Base-by-base conservation (phyloP, 2,888 invertebrate genomes). In the Carcina quercana region DNA sequence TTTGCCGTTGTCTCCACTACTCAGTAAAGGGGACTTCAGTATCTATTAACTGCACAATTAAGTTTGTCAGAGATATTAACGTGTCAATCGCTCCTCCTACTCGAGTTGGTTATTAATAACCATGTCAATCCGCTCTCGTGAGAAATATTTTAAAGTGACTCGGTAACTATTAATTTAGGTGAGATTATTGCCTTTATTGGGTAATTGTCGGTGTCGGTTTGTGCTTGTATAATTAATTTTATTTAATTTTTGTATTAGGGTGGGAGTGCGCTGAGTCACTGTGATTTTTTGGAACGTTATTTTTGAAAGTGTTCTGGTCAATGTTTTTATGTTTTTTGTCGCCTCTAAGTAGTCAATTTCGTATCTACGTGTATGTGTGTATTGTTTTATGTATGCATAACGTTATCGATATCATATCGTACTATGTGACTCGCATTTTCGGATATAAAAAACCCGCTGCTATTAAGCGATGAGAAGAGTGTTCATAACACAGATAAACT, bases 1-100 rank as follows among this genome's bases (percentile, higher is more conserved):
- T 38, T 22, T 37, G 20, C 26, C 1, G 3, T 3, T 19, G 5
- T 1, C 12, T 12, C 20, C 5, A 13, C n/a, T 19, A 28, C 12
- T n/a, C 0, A 0, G 31, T 56, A 70, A 36, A 35, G 42, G 28
- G 24, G 5, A 30, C 5, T 47, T 35, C 53, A 45, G 61, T 1
- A 14, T 1, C n/a, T 33, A 33, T 31, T n/a, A 4, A 10, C 10
- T 6, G 8, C 15, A 17, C 21, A 30, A 5, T 24, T 39, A 43
- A 37, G 17, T 42, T 55, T 47, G 66, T 58, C 34, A 44, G 47
- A 45, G 45, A 63, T 69, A 74, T 73, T 76, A 76, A 80, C 59
- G 74, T 75, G 78, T 79, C 79, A 75, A 78, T 68, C 70, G 75
- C 75, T 60, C 73, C 74, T 76, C 69, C 69, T 64, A 54, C 62